Base-by-base conservation (phyloP, 2,888 invertebrate species). In the Gnatocerus cornutus region DNA sequence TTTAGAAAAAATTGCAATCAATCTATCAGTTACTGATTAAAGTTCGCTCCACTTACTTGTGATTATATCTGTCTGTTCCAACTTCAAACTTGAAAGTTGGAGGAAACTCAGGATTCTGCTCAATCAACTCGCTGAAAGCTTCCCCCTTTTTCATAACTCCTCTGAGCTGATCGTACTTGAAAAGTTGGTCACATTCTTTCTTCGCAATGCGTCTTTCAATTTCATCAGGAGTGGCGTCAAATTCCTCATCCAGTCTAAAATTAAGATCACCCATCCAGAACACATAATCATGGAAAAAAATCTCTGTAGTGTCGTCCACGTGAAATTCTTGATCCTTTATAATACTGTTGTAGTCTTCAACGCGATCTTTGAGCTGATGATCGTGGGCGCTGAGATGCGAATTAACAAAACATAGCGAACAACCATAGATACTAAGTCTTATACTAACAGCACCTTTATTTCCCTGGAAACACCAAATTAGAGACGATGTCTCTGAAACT, bases 381-480 rank as follows among this genome's bases (percentile, higher is more conserved):
- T 96, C 95, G 81, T 98, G 97, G 2, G 98, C 95, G 1, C 96
- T 93, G 75, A 98, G 85, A 85, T 98, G 98, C 50, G 93, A 90
- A 82, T 97, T 97, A 6, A 98, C 92, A 64, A 97, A 89, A 80
- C 96, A 94, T 58, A 97, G 82, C 0, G 95, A 96, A 79, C 95
- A 93, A 1, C 97, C 97, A 81, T 95, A 95, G 30, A 96, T 88
- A 78, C 92, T 93, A 80, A 98, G 89, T 67, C 98, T 88, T 59
- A 97, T 88, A 81, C 94, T 95, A 0, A 97, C 94, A 2, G 95
- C 97, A 13, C 98, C 98, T 87, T 98, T 98, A 85, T 97, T 98
- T 27, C 98, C 98, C 96, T 96, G 84, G 21, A 87, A 86, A 43
- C 12, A 46, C 37, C 41, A 41, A 27, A 33, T 7, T 21, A 33